These are phyloP conservation scores for Oreonectes daqikongensis DNA, from an alignment of 2,797 vertebrate genomes.

Conservation along the genomic window DNA sequence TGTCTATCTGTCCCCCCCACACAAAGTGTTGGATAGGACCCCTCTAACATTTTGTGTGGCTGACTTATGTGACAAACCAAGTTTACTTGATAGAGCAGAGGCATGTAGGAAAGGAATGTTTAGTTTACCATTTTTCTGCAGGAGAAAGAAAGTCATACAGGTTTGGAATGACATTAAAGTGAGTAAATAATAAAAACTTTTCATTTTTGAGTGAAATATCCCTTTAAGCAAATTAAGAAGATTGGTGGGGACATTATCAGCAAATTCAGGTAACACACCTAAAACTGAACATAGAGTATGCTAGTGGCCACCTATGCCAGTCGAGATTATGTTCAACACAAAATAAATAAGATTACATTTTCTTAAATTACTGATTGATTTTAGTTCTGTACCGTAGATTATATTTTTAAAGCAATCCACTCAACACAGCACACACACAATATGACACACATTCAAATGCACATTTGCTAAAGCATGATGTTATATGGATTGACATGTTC, in stretches of 20 bases:
- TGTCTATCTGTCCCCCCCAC: neutral
- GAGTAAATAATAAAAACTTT: too few relatives aligned
- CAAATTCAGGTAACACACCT: neutral
- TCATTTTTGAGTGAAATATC: too few relatives aligned
- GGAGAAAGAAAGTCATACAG: too few relatives aligned
- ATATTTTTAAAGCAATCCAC: neutral
- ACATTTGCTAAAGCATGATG: constrained; percentile 1
- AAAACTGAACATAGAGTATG: neutral
- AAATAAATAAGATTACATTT: too few relatives aligned
- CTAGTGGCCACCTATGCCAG: too few relatives aligned
- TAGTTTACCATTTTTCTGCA: too few relatives aligned
- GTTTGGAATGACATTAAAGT: too few relatives aligned
- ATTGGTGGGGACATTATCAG: neutral
- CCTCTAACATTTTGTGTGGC: neutral
- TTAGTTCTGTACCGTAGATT: neutral
- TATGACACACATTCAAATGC: neutral
- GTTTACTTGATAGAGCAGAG: neutral
- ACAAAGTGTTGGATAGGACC: neutral
- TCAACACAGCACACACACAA: neutral
- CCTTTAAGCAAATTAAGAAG: neutral
- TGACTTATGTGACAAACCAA: neutral
- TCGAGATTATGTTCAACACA: neutral
- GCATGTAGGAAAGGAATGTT: neutral
- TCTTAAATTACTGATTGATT: too few relatives aligned
- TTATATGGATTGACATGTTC: neutral